Evolutionary conservation across 2,113 vertebrate genomes (phyloP).

Genomic region (Eleginops maclovinus): DNA sequence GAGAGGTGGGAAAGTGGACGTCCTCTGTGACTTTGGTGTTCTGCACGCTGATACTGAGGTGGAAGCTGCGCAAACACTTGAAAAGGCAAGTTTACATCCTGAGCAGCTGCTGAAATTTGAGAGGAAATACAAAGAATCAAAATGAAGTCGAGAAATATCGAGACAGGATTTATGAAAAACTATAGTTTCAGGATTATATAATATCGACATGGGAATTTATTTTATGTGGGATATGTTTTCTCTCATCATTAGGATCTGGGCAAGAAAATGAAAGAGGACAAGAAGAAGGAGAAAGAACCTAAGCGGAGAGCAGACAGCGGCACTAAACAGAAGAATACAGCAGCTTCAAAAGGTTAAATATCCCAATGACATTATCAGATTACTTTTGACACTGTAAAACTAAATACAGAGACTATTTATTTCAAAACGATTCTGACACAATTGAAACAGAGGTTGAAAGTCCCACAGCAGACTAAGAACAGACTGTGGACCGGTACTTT

Average conservation of each 20-base stretch:
- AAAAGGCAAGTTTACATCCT: conserved; percentile 44
- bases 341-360: conserved; percentile 71
- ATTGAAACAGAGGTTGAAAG: not conserved
- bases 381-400: not conserved
- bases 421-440: not conserved
- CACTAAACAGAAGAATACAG: conserved; percentile 25
- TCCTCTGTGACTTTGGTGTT: conserved; percentile 81
- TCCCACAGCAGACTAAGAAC: too few species aligned
- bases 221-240: not conserved
- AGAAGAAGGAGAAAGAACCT: conserved; percentile 69
- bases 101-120: not conserved
- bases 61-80: not conserved
- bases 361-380: not conserved
- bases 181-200: not conserved
- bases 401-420: not conserved
- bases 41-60: conserved; percentile 33
- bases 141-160: not conserved
- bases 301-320: conserved; percentile 54
- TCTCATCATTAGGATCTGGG: conserved; percentile 50
- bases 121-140: not conserved
- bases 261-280: conserved; percentile 78
- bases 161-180: not conserved
- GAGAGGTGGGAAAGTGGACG: conserved; percentile 57
- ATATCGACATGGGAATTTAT: not conserved
- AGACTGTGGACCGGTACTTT: too few species aligned